Evolutionary conservation across 2,797 vertebrate genomes (phyloP).

Genomic region (Falco berigora): DNA sequence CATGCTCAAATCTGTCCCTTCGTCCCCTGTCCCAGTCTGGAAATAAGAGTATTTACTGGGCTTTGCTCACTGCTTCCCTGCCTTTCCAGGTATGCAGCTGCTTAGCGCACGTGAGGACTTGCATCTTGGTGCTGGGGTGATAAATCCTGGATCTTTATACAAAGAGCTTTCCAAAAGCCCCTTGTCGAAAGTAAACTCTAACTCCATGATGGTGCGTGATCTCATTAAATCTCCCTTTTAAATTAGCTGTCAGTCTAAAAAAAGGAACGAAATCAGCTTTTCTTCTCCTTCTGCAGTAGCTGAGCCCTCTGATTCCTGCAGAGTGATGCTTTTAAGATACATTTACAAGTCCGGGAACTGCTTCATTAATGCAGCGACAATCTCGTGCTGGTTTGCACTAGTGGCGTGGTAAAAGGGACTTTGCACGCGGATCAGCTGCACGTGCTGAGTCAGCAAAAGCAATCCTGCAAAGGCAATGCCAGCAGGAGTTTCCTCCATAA

Average conservation of each 20-base stretch:
- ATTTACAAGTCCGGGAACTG: neutral
- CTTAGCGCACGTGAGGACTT: neutral
- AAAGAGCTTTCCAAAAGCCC: neutral
- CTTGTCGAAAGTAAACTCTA: neutral
- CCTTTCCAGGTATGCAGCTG: neutral
- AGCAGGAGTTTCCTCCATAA: neutral
- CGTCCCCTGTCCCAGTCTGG: neutral
- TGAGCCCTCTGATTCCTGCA: neutral
- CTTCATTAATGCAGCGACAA: neutral
- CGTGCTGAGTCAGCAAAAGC: neutral
- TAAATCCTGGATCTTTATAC: neutral
- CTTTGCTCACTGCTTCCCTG: neutral
- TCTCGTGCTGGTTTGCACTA: neutral
- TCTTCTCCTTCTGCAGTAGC: neutral
- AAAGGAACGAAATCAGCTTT: neutral
- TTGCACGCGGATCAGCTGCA: fast-evolving
- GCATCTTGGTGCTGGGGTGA: neutral
- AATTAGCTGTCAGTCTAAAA: neutral
- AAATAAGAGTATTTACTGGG: neutral
- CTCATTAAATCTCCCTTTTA: neutral
- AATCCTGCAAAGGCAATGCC: neutral
- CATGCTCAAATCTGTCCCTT: neutral
- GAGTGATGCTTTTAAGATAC: neutral
- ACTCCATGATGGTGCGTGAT: fast-evolving
- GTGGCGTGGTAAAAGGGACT: neutral